phyloP scores from a whole-genome alignment of 2,797 vertebrate genomes.

The Halcyon badia region DNA sequence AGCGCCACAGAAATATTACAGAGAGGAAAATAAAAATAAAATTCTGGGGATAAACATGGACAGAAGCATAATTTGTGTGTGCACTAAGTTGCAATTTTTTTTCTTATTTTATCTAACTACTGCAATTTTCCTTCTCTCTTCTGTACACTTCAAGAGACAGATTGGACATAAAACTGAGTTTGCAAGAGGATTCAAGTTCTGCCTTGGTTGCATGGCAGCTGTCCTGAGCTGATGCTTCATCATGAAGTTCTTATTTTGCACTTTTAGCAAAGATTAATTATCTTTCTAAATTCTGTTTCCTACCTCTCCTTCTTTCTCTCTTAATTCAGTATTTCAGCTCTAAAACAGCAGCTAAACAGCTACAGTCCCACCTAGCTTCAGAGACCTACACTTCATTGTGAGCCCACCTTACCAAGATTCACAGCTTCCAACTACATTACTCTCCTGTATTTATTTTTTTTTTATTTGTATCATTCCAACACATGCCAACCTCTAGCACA shows the following conservation, averaged over 20 bases:
- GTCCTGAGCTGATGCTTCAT: conserved; percentile 10
- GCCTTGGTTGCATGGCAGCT: background rate
- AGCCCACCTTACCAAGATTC: conserved; percentile 31
- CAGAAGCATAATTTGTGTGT: background rate
- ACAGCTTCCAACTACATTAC: conserved; percentile 5
- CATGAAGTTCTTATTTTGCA: conserved; percentile 39
- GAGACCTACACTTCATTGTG: background rate
- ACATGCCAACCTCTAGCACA: conserved; percentile 63
- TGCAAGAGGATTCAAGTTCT: conserved; percentile 15
- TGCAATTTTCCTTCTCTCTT: background rate
- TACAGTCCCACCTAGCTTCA: background rate
- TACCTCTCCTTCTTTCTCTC: background rate
- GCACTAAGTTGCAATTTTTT: background rate
- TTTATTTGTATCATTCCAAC: conserved; percentile 64
- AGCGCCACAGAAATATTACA: background rate
- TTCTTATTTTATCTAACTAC: background rate
- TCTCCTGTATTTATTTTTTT: conserved; percentile 53
- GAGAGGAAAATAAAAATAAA: background rate
- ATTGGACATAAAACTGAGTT: background rate
- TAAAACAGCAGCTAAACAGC: background rate
- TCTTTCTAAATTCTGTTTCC: background rate
- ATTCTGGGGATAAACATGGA: background rate
- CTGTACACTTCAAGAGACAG: conserved; percentile 13
- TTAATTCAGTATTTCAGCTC: background rate
- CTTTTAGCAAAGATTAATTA: conserved; percentile 30